A percentile compares a stretch with the other conserved stretches of the same genome.
Evolutionary conservation across 2,888 invertebrate genomes (phyloP).

Genomic region (Cephus spinipes): DNA sequence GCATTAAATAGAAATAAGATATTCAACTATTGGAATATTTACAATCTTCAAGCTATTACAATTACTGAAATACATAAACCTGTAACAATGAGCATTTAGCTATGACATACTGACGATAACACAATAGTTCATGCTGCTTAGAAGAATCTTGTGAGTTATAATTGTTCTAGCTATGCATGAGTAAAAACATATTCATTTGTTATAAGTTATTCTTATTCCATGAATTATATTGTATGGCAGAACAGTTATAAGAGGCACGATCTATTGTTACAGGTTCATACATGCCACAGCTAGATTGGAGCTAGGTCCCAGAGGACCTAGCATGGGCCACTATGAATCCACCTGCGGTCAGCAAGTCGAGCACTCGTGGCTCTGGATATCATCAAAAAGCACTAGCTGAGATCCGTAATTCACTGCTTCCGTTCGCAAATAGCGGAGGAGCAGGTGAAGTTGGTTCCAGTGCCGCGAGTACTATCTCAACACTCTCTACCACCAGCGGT

Average conservation of each 20-base stretch:
- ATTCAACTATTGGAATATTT: background rate
- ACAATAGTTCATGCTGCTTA: background rate
- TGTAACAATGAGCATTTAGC: background rate
- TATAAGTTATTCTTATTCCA: background rate
- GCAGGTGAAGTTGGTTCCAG: constrained; percentile 77
- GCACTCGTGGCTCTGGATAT: constrained; percentile 82
- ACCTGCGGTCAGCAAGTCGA: constrained; percentile 70
- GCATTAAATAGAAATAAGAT: background rate
- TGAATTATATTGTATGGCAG: background rate
- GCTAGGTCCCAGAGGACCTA: constrained; percentile 66
- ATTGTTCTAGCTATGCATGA: background rate
- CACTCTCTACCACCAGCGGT: constrained; percentile 73
- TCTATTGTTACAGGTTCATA: constrained; percentile 2
- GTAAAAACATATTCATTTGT: background rate
- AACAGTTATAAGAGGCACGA: background rate
- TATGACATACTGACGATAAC: background rate
- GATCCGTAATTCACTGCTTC: constrained; percentile 84
- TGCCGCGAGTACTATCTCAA: constrained; percentile 81
- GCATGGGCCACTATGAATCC: constrained; percentile 70
- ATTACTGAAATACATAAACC: background rate
- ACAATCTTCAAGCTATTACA: background rate
- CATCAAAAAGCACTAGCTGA: constrained; percentile 89
- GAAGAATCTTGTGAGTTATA: background rate
- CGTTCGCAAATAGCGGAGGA: constrained; percentile 79
- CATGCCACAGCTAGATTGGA: constrained; percentile 61